Evolutionary conservation across 2,113 vertebrate genomes (phyloP).

Genomic region (Ivindomyrus marchei): DNA sequence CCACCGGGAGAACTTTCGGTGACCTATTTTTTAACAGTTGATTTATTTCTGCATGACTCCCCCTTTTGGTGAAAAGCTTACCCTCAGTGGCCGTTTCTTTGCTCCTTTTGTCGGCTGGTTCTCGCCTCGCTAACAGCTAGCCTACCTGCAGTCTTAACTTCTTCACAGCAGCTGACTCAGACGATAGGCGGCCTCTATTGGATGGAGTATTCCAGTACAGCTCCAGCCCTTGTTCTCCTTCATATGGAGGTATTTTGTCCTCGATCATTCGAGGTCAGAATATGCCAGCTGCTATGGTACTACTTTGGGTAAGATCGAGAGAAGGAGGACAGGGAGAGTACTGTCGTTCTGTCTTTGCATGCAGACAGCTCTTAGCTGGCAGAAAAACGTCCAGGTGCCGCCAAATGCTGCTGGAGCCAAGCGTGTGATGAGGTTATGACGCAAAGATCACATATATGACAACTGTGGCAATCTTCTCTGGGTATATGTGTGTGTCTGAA

Average conservation of each 20-base stretch:
- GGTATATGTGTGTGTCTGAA: not conserved
- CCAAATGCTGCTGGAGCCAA: not conserved
- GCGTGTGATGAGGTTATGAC: not conserved
- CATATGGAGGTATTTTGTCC: not conserved
- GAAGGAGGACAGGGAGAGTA: not conserved
- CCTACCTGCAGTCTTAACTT: not conserved
- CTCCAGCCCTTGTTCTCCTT: not conserved
- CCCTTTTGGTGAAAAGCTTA: not conserved
- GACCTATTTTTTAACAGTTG: conserved; percentile 26
- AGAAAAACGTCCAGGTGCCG: not conserved
- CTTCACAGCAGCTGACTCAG: not conserved
- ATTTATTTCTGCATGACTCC: not conserved
- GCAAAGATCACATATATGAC: not conserved
- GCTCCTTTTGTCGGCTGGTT: not conserved
- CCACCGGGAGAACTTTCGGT: not conserved
- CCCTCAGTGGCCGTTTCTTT: not conserved
- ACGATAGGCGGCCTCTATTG: not conserved
- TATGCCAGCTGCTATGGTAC: not conserved
- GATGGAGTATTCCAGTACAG: not conserved
- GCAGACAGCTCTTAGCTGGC: not conserved
- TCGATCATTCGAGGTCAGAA: not conserved
- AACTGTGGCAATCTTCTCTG: conserved; percentile 1
- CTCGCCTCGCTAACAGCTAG: not conserved
- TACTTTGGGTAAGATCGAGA: not conserved
- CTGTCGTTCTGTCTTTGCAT: not conserved